Evolutionary conservation across 2,888 invertebrate genomes (phyloP), one percentile per base, ranked within the genome.

Genomic region (Mesorhabditis belari): DNA sequence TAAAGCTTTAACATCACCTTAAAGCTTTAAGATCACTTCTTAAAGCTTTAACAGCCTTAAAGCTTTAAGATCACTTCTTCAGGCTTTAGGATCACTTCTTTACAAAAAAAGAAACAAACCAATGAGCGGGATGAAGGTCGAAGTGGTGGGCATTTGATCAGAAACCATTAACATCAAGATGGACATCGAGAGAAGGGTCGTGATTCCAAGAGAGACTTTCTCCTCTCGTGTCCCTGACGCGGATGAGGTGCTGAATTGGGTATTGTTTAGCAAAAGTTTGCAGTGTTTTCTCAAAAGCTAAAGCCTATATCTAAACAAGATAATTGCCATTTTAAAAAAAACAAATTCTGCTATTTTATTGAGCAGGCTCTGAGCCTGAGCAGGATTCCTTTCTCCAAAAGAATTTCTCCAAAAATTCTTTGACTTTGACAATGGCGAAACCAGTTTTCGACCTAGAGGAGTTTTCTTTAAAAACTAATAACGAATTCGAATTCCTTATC

Each of bases 111-210:
- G 26, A 12, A 29, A 49, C 79, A 70, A 65, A 82, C 83, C 83
- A 60, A 84, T 83, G 1, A 84, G 75, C 6, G 84, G 84, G 50
- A 84, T 83, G 72, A 82, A 83, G 57, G 84, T 83, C 4, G 83
- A 83, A 0, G 84, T 84, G 3, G 83, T 82, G 1, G 84, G 84
- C 83, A 84, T 83, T 61, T 82, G 83, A 66, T 84, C 84, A 1
- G 83, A 82, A 5, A 83, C 82, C 67, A 84, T 81, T 61, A 84
- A 71, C 82, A 83, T 82, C 65, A 84, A 80, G 63, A 84, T 83
- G 27, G 82, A 82, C 77, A 83, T 83, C 3, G 84, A 83, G 60
- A 75, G 67, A 4, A 83, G 77, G 2, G 83, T 83, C 0, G 84
- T 83, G 64, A 84, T 83, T 49, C 83, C 83, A 24, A 84, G 77